Evolutionary conservation across 1,140 invertebrate species (phyloP).

Genomic region (Zaprionus taronus): DNA sequence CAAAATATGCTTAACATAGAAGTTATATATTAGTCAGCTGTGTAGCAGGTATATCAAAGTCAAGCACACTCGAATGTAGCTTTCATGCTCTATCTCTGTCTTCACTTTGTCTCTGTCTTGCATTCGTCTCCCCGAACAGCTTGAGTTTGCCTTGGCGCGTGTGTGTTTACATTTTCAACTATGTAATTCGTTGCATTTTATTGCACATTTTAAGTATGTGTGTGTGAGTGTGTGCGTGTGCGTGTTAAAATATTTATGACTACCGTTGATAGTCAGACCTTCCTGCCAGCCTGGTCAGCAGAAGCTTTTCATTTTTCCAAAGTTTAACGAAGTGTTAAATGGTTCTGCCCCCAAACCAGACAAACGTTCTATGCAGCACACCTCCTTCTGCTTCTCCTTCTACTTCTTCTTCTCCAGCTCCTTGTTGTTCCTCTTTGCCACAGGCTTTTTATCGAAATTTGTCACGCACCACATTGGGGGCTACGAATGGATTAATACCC

Average conservation of each 20-base stretch:
- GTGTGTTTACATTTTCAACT: slow-evolving; percentile 79
- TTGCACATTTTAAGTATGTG: slow-evolving; percentile 62
- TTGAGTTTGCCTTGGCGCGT: slow-evolving; percentile 45
- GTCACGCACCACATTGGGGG: slow-evolving; percentile 68
- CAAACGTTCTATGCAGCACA: slow-evolving; percentile 14
- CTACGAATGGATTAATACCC: slow-evolving; percentile 68
- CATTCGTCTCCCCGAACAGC: slow-evolving; percentile 3
- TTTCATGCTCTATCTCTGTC: neutral
- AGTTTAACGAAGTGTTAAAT: slow-evolving; percentile 82
- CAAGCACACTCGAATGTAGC: neutral
- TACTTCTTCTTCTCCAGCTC: neutral
- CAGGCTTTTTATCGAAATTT: slow-evolving; percentile 78
- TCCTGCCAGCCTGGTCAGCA: slow-evolving; percentile 32
- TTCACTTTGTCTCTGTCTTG: slow-evolving; percentile 13
- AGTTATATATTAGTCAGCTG: too few species aligned
- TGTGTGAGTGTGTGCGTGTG: slow-evolving; percentile 29
- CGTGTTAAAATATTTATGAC: slow-evolving; percentile 72
- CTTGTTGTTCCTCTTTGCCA: slow-evolving; percentile 19
- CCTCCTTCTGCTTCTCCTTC: neutral
- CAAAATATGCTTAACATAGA: too few species aligned
- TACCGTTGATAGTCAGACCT: slow-evolving; percentile 18
- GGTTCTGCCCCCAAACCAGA: slow-evolving; percentile 30
- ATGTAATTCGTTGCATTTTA: slow-evolving; percentile 81
- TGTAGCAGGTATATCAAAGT: too few species aligned
- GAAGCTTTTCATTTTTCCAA: slow-evolving; percentile 53